phyloP scores from a whole-genome alignment of 2,113 vertebrate genomes.

The Callipepla squamata region DNA sequence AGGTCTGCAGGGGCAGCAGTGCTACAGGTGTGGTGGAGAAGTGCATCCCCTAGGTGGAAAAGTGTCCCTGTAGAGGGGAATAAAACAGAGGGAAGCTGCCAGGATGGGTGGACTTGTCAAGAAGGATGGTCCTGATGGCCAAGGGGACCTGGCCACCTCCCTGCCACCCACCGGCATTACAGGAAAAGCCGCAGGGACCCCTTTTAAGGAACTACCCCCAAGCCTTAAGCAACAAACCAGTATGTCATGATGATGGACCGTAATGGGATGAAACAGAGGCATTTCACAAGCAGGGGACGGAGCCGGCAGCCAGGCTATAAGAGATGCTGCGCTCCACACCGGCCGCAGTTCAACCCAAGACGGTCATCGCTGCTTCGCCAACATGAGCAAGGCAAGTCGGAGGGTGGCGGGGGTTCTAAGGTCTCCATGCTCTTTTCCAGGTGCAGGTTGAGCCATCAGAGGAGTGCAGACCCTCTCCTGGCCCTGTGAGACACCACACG shows the following conservation, averaged over 20 bases:
- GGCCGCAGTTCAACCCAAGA: rapidly evolving
- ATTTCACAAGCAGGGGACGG: background rate
- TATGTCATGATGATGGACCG: background rate
- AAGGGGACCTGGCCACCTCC: background rate
- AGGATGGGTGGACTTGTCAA: rapidly evolving
- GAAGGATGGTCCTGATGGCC: rapidly evolving
- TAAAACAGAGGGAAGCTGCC: rapidly evolving
- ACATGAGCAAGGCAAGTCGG: conserved; percentile 55
- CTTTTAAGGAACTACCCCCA: background rate
- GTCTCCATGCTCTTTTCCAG: background rate
- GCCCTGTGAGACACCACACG: rapidly evolving
- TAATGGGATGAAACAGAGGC: background rate
- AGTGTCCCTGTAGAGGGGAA: rapidly evolving
- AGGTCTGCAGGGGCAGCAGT: background rate
- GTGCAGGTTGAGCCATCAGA: rapidly evolving
- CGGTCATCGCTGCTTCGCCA: background rate
- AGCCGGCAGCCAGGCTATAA: background rate
- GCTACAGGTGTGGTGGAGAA: rapidly evolving
- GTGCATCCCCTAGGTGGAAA: rapidly evolving
- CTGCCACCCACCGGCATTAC: background rate
- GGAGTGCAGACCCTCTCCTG: background rate
- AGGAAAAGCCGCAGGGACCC: background rate
- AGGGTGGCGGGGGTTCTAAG: rapidly evolving
- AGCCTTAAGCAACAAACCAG: background rate
- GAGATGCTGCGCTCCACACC: rapidly evolving